phyloP scores from a whole-genome alignment of 2,797 vertebrate species.

The Parambassis ranga region DNA sequence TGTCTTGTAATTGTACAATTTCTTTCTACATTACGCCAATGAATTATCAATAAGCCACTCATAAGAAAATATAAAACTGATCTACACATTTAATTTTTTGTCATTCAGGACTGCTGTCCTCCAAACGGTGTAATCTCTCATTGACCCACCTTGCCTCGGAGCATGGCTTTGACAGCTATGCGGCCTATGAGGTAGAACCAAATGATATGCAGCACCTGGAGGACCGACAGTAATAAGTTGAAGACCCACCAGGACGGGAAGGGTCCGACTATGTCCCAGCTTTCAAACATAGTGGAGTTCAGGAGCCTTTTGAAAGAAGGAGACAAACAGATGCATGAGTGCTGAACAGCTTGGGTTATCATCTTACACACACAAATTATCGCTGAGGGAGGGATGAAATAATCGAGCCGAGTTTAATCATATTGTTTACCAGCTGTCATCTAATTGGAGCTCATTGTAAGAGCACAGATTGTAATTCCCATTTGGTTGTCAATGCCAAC shows the following conservation, averaged over 20 bases:
- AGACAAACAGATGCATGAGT: background rate
- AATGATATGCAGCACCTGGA: constrained; percentile 91
- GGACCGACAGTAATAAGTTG: constrained; percentile 86
- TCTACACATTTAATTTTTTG: no score
- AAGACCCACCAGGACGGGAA: constrained; percentile 98
- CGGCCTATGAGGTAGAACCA: constrained; percentile 96
- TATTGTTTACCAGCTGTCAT: background rate
- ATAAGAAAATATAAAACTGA: no score
- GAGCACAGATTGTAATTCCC: background rate
- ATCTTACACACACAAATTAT: background rate
- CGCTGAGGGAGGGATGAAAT: background rate
- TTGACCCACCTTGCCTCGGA: constrained; percentile 90
- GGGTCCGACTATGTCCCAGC: constrained; percentile 93
- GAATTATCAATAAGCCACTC: no score
- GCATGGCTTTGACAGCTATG: constrained; percentile 89
- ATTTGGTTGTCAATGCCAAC: background rate
- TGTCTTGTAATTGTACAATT: no score
- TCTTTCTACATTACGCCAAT: no score
- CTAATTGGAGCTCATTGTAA: constrained; percentile 1
- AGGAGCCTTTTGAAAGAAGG: constrained; percentile 84
- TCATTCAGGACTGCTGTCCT: no score
- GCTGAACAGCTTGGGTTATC: background rate
- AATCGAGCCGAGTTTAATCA: background rate
- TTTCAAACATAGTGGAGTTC: constrained; percentile 95
- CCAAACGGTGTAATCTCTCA: background rate